phyloP scores from a whole-genome alignment of 2,113 vertebrate genomes.

The Macquaria ambigua region DNA sequence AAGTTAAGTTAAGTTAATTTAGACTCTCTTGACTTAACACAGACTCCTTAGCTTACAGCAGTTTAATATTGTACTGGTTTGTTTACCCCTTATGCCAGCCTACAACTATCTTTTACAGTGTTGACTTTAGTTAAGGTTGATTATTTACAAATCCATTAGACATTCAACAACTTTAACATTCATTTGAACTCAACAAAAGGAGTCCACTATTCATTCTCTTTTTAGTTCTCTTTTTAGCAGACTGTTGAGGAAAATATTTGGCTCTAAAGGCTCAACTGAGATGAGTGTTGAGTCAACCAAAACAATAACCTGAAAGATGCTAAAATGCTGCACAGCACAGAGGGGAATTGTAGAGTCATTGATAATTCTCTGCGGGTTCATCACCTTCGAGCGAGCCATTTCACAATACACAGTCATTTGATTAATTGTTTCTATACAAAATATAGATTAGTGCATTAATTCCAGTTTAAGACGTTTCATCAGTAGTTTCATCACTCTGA shows the following conservation, averaged over 20 bases:
- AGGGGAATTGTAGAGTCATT: background rate
- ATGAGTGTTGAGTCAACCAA: background rate
- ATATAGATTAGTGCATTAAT: too few species aligned
- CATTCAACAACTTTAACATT: too few species aligned
- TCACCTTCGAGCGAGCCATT: background rate
- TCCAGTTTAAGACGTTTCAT: too few species aligned
- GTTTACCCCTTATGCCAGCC: background rate
- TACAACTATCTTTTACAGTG: background rate
- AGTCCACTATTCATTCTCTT: too few species aligned
- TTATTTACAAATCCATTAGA: too few species aligned
- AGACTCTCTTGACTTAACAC: background rate
- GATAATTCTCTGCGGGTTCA: too few species aligned
- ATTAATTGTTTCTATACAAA: too few species aligned
- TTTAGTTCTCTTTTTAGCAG: too few species aligned
- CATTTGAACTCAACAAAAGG: too few species aligned
- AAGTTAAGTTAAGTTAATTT: background rate
- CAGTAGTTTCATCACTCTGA: too few species aligned
- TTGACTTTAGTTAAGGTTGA: background rate
- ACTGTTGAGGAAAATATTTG: background rate
- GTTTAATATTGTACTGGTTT: background rate
- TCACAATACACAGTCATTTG: background rate
- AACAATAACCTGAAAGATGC: background rate
- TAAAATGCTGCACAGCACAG: too few species aligned
- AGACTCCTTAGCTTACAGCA: background rate
- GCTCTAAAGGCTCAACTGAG: background rate